phyloP scores from a whole-genome alignment of 2,797 vertebrate genomes.

The Sebastes steindachneri region DNA sequence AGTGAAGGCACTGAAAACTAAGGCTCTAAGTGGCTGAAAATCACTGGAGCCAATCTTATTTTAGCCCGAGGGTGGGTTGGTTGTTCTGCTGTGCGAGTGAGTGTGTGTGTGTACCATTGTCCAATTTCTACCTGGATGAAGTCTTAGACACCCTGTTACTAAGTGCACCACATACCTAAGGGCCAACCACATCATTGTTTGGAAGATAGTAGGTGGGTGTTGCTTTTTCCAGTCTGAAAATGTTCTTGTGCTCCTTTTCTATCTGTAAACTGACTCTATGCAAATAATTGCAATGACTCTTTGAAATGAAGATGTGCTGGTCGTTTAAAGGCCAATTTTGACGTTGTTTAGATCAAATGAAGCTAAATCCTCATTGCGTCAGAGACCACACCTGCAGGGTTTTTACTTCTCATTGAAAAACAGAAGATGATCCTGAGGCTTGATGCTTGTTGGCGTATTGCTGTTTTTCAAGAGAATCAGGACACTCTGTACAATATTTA shows the following conservation, averaged over 20 bases:
- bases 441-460: not conserved
- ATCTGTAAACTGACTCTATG: not conserved
- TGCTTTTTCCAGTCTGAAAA: slow-evolving; percentile 29
- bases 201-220: slow-evolving; percentile 13
- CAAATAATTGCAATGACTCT: not conserved
- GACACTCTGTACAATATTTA: slow-evolving; percentile 15
- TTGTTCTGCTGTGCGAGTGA: not conserved
- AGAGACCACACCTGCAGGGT: not conserved
- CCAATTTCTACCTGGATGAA: slow-evolving; percentile 33
- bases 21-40: slow-evolving; percentile 45
- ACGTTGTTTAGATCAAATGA: not conserved
- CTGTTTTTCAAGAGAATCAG: slow-evolving; percentile 18
- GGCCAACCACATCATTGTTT: slow-evolving; percentile 18
- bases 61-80: slow-evolving; percentile 5
- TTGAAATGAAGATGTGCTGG: slow-evolving; percentile 3
- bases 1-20: slow-evolving; percentile 2
- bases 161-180: slow-evolving; percentile 2
- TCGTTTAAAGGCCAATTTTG: not conserved
- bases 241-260: not conserved
- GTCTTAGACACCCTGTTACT: slow-evolving; percentile 16
- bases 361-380: not conserved
- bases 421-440: slow-evolving; percentile 1
- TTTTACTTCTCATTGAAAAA: slow-evolving; percentile 20
- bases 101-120: not conserved
- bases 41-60: slow-evolving; percentile 38